A percentile compares a stretch with the other conserved stretches of the same genome.
Conservation (phyloP, 2,797 vertebrate species). For the Loriculus beryllinus region DNA sequence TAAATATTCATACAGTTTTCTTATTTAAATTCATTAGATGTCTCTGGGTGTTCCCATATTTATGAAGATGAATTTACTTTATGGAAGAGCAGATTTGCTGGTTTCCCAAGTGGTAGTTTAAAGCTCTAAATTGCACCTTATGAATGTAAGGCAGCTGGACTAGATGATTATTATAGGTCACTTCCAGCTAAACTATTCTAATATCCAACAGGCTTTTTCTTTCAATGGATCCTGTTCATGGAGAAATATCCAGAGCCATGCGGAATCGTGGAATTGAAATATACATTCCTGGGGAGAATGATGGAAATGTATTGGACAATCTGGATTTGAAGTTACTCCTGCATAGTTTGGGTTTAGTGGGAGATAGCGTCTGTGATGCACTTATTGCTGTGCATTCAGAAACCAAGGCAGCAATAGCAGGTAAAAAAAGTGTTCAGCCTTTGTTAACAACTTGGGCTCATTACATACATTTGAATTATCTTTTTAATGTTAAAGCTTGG, state of each 20-base stretch:
- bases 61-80: background rate
- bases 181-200: background rate
- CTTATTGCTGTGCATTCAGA: constrained; percentile 85
- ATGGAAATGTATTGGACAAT: constrained; percentile 77
- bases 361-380: constrained; percentile 85
- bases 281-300: constrained; percentile 86
- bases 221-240: constrained; percentile 92
- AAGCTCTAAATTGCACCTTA: background rate
- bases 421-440: constrained; percentile 65
- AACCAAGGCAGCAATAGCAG: constrained; percentile 81
- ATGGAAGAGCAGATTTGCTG: background rate
- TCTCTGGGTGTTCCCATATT: background rate
- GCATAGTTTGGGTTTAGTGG: constrained; percentile 86
- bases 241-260: constrained; percentile 98
- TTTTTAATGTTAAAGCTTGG: background rate
- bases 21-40: background rate
- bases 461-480: background rate
- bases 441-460: background rate
- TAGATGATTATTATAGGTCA: background rate
- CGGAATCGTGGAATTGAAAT: constrained; percentile 95
- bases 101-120: background rate
- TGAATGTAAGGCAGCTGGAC: background rate
- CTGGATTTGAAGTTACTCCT: constrained; percentile 89
- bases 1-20: background rate
- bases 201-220: constrained; percentile 85